Conservation (phyloP, 1,140 invertebrate species). For the Fragariocoptes setiger region DNA sequence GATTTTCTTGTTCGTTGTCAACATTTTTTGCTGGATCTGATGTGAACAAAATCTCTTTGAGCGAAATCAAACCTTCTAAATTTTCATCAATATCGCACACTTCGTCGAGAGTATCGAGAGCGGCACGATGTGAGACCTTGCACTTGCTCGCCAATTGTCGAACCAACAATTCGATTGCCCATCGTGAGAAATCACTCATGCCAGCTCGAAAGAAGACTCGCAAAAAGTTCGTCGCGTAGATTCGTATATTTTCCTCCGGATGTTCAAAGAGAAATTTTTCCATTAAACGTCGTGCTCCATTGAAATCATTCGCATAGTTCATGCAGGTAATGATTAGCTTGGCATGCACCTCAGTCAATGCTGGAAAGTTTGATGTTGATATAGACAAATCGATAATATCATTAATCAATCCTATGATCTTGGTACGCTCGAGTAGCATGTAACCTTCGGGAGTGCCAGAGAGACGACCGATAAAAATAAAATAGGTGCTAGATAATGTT, state of each 20-base stretch:
- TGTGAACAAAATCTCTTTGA: conserved; percentile 13
- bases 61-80: conserved; percentile 36
- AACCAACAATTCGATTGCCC: conserved; percentile 48
- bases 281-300: conserved; percentile 25
- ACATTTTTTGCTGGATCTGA: neutral
- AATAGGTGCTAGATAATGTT: conserved; percentile 69
- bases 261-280: conserved; percentile 18
- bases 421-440: conserved; percentile 32
- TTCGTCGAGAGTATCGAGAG: conserved; percentile 56
- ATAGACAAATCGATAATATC: conserved; percentile 21
- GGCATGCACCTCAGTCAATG: conserved; percentile 65
- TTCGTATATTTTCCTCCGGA: conserved; percentile 29
- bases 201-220: conserved; percentile 43
- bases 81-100: conserved; percentile 43
- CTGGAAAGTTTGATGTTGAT: conserved; percentile 34
- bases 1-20: too few relatives aligned
- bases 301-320: conserved; percentile 37
- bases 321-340: conserved; percentile 63
- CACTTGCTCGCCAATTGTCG: conserved; percentile 46
- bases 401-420: conserved; percentile 29
- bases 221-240: conserved; percentile 66
- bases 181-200: conserved; percentile 22
- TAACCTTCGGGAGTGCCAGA: conserved; percentile 37
- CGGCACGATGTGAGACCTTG: conserved; percentile 31
- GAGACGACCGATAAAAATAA: conserved; percentile 58